Evolutionary conservation across 2,888 invertebrate genomes (phyloP), one percentile per base, ranked within the genome.

Genomic region (Cryptocheilus praepositus): DNA sequence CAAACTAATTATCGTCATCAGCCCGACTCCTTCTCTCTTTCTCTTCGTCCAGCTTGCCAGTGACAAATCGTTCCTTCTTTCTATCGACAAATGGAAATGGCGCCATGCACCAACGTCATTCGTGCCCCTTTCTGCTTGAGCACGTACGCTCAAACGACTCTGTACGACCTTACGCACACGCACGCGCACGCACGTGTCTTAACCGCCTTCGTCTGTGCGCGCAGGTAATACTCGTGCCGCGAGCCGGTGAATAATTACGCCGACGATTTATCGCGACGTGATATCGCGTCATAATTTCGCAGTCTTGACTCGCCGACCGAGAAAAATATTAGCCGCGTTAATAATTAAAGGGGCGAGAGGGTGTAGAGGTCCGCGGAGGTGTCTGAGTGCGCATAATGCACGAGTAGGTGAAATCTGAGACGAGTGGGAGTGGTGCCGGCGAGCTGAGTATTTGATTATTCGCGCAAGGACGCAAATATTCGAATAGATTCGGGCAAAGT

Each of bases 1-100:
- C 69, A 68, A 72, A 74, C 82, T 82, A 82, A 82, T 82, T 81
- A 82, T 73, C 79, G 73, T 73, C 64, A 64, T 60, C 67, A 69
- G 64, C 72, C 61, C 74, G 61, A 60, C 36, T 36, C 36, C 11
- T 11, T 36, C 8, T 22, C 65, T 22, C 65, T 64, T 44, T 56
- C 64, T 49, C 49, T 49, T 18, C n/a, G n/a, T n/a, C n/a, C 16
- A 36, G 36, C 36, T 11, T 36, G 36, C 36, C 36, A 36, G 36
- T 36, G 36, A 36, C 36, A 36, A 36, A 36, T 36, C 53, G 15
- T 53, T 25, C 53, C 25, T 3, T 15, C 16, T 11, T 1, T 5
- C n/a, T 5, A n/a, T 25, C 16, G 16, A 15, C 16, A 5, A 55
- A 36, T 55, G 18, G 28, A 55, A 36, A 15, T n/a, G 55, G 28